A percentile compares a stretch with the other conserved stretches of the same genome.
phyloP scores from a whole-genome alignment of 2,888 invertebrate species.

The Netelia melanura region DNA sequence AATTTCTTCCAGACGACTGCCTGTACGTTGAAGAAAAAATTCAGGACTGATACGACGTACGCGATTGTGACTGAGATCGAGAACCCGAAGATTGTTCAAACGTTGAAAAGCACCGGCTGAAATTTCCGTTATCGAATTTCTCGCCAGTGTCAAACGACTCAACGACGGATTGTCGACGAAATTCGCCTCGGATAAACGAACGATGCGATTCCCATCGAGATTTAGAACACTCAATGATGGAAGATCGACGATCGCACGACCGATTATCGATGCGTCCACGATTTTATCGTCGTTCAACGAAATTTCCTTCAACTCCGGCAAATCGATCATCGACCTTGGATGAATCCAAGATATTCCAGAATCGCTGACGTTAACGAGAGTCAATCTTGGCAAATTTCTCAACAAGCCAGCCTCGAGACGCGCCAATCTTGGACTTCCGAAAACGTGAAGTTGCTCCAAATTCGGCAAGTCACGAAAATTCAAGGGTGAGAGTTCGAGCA shows the following conservation, averaged over 20 bases:
- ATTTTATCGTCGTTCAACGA: slow-evolving; percentile 91
- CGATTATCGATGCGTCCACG: slow-evolving; percentile 92
- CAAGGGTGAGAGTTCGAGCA: slow-evolving; percentile 89
- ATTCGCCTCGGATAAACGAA: slow-evolving; percentile 90
- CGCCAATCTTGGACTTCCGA: slow-evolving; percentile 89
- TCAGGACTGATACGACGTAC: slow-evolving; percentile 92
- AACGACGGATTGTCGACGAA: slow-evolving; percentile 92
- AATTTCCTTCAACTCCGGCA: slow-evolving; percentile 90
- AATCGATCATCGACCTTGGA: slow-evolving; percentile 90
- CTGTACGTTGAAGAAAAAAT: slow-evolving; percentile 91
- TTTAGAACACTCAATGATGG: slow-evolving; percentile 90
- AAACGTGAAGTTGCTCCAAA: slow-evolving; percentile 91
- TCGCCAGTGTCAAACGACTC: slow-evolving; percentile 89
- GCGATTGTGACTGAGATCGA: slow-evolving; percentile 92
- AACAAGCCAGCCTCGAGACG: slow-evolving; percentile 91
- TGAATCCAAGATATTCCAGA: slow-evolving; percentile 93
- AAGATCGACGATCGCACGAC: slow-evolving; percentile 91
- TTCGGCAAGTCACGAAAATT: slow-evolving; percentile 90
- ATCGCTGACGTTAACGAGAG: slow-evolving; percentile 90
- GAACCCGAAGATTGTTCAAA: slow-evolving; percentile 89
- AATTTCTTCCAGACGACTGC: slow-evolving; percentile 91
- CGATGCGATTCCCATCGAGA: slow-evolving; percentile 90
- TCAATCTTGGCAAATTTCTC: slow-evolving; percentile 89
- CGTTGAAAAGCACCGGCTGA: slow-evolving; percentile 93
- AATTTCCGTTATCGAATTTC: slow-evolving; percentile 91